These are phyloP conservation scores for Hemitrygon akajei DNA, from an alignment of 2,797 vertebrate species.

Conservation along the genomic window DNA sequence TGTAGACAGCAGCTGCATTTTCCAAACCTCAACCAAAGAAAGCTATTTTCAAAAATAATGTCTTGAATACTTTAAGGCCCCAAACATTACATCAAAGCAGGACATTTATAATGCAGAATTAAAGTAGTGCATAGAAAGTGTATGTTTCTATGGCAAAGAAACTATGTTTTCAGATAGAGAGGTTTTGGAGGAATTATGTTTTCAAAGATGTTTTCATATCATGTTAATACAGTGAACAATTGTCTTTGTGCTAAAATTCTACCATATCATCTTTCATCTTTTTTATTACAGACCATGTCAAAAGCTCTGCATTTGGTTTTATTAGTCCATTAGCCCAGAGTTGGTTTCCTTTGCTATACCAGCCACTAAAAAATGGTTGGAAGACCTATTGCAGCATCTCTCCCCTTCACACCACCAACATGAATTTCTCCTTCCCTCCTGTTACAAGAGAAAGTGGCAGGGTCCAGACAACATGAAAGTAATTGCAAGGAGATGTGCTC, in stretches of 20 bases:
- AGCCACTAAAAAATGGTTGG: neutral
- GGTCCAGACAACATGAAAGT: neutral
- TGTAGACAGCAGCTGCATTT: neutral
- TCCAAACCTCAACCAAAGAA: neutral
- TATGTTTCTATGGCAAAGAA: too few relatives aligned
- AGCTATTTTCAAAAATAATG: neutral
- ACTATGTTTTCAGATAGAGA: neutral
- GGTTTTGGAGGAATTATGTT: neutral
- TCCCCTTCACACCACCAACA: neutral
- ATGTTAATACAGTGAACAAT: neutral
- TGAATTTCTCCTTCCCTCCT: neutral
- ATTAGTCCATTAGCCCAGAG: neutral
- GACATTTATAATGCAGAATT: slow-evolving; percentile 13
- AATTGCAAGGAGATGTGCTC: neutral
- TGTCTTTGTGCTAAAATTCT: neutral
- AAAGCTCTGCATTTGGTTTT: neutral
- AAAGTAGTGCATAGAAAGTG: neutral
- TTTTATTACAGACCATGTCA: neutral
- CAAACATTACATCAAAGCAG: neutral
- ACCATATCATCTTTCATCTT: neutral
- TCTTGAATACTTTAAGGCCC: neutral
- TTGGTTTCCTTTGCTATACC: neutral
- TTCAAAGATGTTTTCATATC: neutral
- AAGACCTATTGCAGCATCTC: neutral
- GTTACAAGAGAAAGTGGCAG: neutral